These are phyloP conservation scores for Ooceraea biroi DNA, from an alignment of 1,140 invertebrate genomes.

Conservation along the genomic window DNA sequence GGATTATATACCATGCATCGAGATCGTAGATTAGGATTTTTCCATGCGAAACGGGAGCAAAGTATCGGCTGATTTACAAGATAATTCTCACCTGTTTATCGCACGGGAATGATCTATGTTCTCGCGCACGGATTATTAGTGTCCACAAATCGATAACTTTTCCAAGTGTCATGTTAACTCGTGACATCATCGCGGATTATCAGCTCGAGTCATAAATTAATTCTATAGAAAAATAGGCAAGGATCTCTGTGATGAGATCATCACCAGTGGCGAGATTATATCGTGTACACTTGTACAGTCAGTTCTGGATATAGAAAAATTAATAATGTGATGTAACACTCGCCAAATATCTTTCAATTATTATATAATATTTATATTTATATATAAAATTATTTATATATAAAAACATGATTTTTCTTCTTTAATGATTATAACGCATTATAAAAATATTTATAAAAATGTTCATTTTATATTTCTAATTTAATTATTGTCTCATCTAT, in stretches of 20 bases:
- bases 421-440: too few relatives aligned
- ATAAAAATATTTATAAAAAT: too few relatives aligned
- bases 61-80: not conserved
- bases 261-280: too few relatives aligned
- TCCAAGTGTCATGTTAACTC: not conserved
- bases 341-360: too few relatives aligned
- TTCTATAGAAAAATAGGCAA: not conserved
- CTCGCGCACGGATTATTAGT: conserved; percentile 2
- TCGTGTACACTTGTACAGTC: too few relatives aligned
- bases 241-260: too few relatives aligned
- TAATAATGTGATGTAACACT: too few relatives aligned
- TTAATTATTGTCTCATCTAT: not conserved
- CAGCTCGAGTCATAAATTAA: not conserved
- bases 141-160: not conserved
- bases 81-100: conserved; percentile 23
- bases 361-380: too few relatives aligned
- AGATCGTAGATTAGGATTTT: conserved; percentile 40
- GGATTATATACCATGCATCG: not conserved
- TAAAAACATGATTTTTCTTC: too few relatives aligned
- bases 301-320: too few relatives aligned
- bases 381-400: too few relatives aligned
- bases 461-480: too few relatives aligned
- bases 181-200: not conserved
- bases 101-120: not conserved
- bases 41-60: conserved; percentile 8